phyloP scores from a whole-genome alignment of 2,113 vertebrate genomes.

The Megaleporinus macrocephalus region DNA sequence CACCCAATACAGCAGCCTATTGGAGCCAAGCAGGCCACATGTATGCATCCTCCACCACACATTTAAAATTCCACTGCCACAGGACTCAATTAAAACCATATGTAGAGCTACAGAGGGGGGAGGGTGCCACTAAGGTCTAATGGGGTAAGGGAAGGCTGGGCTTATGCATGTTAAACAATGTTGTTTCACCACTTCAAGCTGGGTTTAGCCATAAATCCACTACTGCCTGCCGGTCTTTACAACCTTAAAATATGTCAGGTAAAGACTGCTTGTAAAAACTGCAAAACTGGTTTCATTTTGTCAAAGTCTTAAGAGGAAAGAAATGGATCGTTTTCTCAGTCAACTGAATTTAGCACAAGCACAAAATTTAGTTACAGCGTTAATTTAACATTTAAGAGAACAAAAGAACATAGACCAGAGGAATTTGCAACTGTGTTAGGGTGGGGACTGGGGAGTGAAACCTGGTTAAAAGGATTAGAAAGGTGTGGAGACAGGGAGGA shows the following conservation, averaged over 20 bases:
- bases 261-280: background rate
- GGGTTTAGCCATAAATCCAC: constrained; percentile 20
- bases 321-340: background rate
- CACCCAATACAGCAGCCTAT: constrained; percentile 27
- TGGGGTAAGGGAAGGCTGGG: constrained; percentile 2
- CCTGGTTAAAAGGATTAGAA: constrained; percentile 39
- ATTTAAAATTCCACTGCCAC: constrained; percentile 56
- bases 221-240: background rate
- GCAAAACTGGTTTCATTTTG: background rate
- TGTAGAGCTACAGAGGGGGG: constrained; percentile 40
- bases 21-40: constrained; percentile 38
- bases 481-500: constrained; percentile 29
- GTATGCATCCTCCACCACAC: constrained; percentile 29
- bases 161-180: constrained; percentile 10
- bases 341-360: background rate
- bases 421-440: background rate
- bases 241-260: background rate
- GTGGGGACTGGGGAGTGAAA: constrained; percentile 15
- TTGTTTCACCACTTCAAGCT: background rate
- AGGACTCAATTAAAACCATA: constrained; percentile 60
- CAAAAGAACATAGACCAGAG: background rate
- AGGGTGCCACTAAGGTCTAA: constrained; percentile 22
- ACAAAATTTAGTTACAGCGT: background rate
- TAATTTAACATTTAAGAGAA: background rate
- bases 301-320: background rate